Base-by-base conservation (phyloP, 2,888 invertebrate genomes). In the Lapara coniferarum region DNA sequence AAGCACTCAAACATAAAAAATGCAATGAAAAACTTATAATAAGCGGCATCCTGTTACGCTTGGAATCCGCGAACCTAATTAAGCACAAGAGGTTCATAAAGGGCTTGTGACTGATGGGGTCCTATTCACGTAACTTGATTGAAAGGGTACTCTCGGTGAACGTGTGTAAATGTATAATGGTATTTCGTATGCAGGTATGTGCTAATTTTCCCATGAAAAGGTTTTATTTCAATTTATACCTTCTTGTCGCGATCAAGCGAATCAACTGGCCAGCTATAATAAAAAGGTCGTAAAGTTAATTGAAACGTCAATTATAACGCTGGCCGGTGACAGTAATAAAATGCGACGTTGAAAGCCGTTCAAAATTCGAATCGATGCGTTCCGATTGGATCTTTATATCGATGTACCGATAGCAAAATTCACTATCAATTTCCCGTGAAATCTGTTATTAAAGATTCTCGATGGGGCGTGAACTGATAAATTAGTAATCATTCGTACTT, bases 51-150 rank as follows among this genome's bases (percentile, higher is more conserved):
- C 91, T 86, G 90, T 87, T 84, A 83, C 84, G 83, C 80, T 79
- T 80, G 80, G 78, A 79, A 85, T 86, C 78, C 83, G 79, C 79
- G 81, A 80, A 82, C 85, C 90, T 91, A 92, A 92, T 91, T 92
- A 90, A 84, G 80, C 85, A 85, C 83, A 81, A 85, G 84, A 82
- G 84, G 77, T 79, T 78, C 79, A 88, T 85, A 88, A 89, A 90
- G 82, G 88, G 82, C 75, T 83, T 84, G 85, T 80, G 84, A 85
- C 85, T 88, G 90, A 89, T 89, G 88, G 85, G 87, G 86, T 78
- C 78, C 89, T 86, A 89, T 92, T 91, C 87, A 91, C 78, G 75
- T 80, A 77, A 80, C 74, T 80, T 87, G 85, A 90, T 89, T 90
- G 89, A 90, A 90, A 89, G 89, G 90, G 88, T 87, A 84, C 79